These are phyloP conservation scores for Catharus minimus DNA, from an alignment of 2,113 vertebrate genomes.

Conservation along the genomic window DNA sequence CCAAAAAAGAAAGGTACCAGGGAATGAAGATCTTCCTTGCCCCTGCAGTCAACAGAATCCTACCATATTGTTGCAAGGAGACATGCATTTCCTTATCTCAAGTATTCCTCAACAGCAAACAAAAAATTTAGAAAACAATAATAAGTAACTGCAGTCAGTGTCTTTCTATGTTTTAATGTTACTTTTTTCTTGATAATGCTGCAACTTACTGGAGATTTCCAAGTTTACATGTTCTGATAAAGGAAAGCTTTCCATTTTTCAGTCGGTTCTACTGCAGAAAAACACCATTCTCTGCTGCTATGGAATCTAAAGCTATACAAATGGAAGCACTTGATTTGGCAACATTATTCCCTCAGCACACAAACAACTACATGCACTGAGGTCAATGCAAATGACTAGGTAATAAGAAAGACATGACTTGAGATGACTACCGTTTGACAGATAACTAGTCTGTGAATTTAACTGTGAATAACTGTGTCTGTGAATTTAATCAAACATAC, in stretches of 20 bases:
- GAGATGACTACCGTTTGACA: neutral
- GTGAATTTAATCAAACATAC: neutral
- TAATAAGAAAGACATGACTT: neutral
- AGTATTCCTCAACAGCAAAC: neutral
- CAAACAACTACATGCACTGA: neutral
- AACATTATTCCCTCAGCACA: neutral
- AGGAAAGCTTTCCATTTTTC: neutral
- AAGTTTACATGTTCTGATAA: neutral
- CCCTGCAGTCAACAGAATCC: neutral
- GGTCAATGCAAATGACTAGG: neutral
- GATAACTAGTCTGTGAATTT: no score
- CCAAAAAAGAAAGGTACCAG: neutral
- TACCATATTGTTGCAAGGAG: neutral
- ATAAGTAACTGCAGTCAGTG: neutral
- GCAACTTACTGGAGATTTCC: neutral
- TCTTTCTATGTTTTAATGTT: neutral
- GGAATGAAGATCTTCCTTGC: neutral
- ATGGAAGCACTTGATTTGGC: neutral
- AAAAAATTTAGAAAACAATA: neutral
- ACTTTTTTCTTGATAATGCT: neutral
- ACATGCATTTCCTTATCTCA: neutral
- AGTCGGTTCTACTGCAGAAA: neutral
- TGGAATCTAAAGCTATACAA: neutral
- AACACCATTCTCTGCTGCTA: neutral
- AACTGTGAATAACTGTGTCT: no score